Conservation (phyloP, 2,888 invertebrate genomes). For the Drosophila limbata region DNA sequence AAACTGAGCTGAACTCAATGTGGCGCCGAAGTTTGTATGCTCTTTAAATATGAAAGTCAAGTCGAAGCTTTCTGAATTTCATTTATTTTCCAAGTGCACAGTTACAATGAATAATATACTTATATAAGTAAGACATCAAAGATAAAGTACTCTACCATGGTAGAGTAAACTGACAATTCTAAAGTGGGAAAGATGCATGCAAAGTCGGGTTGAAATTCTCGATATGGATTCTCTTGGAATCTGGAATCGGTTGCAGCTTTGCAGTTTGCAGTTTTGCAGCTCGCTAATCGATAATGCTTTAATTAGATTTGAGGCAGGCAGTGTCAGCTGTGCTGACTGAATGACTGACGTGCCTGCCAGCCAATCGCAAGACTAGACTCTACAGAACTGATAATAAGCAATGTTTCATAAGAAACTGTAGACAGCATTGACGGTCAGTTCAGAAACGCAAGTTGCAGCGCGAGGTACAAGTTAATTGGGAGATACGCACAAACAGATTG, state of each 20-base stretch:
- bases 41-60: neutral
- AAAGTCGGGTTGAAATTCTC: constrained; percentile 14
- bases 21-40: constrained; percentile 7
- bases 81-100: neutral
- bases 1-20: neutral
- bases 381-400: constrained; percentile 34
- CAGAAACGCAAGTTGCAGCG: constrained; percentile 33
- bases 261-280: constrained; percentile 21
- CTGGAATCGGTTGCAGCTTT: constrained; percentile 22
- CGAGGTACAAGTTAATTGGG: constrained; percentile 26
- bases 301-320: constrained; percentile 25
- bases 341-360: constrained; percentile 7
- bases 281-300: constrained; percentile 35
- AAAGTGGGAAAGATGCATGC: neutral
- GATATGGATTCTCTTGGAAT: constrained; percentile 13
- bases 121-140: neutral
- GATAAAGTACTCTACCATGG: neutral
- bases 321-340: constrained; percentile 6
- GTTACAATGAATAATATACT: neutral
- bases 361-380: constrained; percentile 14
- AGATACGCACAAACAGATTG: neutral
- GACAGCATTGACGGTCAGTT: constrained; percentile 45
- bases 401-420: constrained; percentile 45
- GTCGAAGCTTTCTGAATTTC: neutral
- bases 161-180: neutral